Base-by-base conservation (phyloP, 2,797 vertebrate genomes). In the Sebastes umbrosus region DNA sequence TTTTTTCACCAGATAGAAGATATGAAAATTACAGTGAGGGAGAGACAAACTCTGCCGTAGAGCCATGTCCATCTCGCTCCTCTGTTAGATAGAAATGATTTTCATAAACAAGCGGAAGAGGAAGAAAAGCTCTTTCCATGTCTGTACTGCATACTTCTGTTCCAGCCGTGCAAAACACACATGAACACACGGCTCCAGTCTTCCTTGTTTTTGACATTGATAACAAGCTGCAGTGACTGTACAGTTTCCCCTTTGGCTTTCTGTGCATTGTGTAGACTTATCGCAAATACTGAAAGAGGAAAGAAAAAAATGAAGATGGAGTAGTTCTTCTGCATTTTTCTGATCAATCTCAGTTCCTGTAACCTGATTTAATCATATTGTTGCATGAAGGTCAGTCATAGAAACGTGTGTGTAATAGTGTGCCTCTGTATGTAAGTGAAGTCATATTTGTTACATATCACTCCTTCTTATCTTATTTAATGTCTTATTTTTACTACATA, bases 181-280 rank as follows among this genome's bases (percentile, higher is more conserved):
- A 29, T 22, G 2, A 52, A 75, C 2, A 4, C 3, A 60, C 13
- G 1, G 7, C 16, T 39, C 75, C 34, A 50, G n/a, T 52, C 77
- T 83, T 84, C 58, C 66, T 31, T 67, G 18, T 84, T 84, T 70
- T 25, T 75, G 50, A 39, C 46, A 64, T 18, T 46, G 72, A 82
- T 58, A 77, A 12, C 52, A 22, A 58, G 57, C 14, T 12, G n/a
- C n/a, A 32, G 29, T 81, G 71, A 82, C 3, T 11, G 1, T 6
- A 22, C 22, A 27, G n/a, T 79, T 84, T 75, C 75, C 73, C 5
- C 59, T 46, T 65, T 29, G 6, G 11, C 43, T 46, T 20, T 55
- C 8, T 59, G n/a, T 25, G 7, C 63, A 65, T 31, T 18, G 27
- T 39, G 22, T 13, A 34, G 16, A 69, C 34, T 63, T 62, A 6